Conservation (phyloP, 2,888 invertebrate genomes). For the Harpalus rubripes region DNA sequence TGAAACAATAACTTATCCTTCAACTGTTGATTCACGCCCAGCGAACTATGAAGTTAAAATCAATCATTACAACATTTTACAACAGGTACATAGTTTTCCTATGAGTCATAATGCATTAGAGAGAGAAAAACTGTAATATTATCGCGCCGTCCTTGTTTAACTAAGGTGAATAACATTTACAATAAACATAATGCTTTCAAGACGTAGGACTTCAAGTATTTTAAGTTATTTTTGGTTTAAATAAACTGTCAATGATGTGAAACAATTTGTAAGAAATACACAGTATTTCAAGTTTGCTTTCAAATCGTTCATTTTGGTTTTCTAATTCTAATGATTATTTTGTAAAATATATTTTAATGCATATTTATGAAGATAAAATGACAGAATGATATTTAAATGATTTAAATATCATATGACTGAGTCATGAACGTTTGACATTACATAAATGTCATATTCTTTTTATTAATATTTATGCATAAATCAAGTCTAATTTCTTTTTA, state of each 20-base stretch:
- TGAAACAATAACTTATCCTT: neutral
- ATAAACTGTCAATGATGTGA: neutral
- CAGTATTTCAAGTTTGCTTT: neutral
- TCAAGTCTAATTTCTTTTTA: too few relatives aligned
- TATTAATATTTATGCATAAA: neutral
- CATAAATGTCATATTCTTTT: neutral
- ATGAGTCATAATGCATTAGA: constrained; percentile 23
- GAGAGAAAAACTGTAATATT: constrained; percentile 7
- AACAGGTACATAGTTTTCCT: constrained; percentile 1
- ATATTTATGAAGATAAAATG: constrained; percentile 10
- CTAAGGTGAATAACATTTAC: constrained; percentile 15
- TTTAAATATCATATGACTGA: constrained; percentile 7
- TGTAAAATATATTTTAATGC: neutral
- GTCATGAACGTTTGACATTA: constrained; percentile 1
- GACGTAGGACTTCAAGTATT: neutral
- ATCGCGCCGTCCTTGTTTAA: neutral
- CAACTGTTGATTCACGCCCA: neutral
- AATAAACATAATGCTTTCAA: constrained; percentile 4
- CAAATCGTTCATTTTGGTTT: neutral
- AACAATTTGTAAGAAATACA: neutral
- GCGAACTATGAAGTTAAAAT: constrained; percentile 3
- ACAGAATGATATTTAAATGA: constrained; percentile 5
- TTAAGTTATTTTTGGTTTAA: neutral
- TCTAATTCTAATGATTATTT: neutral
- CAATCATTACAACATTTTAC: constrained; percentile 13